Evolutionary conservation across 1,140 invertebrate genomes (phyloP).

Genomic region (Leptinotarsa undecemlineata): DNA sequence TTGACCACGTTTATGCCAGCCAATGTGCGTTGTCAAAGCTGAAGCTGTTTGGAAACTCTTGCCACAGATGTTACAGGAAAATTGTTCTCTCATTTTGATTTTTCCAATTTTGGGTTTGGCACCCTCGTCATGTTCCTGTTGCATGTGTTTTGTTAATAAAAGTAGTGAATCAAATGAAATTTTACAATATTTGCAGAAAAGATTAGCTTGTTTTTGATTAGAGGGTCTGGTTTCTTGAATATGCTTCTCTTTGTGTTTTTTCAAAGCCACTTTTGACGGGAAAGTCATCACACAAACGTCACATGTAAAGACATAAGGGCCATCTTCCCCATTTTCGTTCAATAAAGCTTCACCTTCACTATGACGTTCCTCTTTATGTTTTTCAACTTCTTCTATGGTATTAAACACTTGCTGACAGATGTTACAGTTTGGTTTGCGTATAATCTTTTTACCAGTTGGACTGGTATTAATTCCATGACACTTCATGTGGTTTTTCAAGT

Average conservation of each 20-base stretch:
- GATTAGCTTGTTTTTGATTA: background rate
- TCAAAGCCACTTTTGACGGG: slow-evolving; percentile 39
- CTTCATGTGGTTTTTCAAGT: slow-evolving; percentile 50
- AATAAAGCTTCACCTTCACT: slow-evolving; percentile 29
- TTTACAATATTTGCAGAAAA: slow-evolving; percentile 49
- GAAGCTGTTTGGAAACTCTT: slow-evolving; percentile 42
- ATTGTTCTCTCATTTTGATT: slow-evolving; percentile 20
- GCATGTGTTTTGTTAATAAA: slow-evolving; percentile 40
- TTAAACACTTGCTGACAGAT: slow-evolving; percentile 45
- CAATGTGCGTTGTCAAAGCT: slow-evolving; percentile 47
- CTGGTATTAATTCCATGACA: slow-evolving; percentile 43
- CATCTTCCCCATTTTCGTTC: slow-evolving; percentile 25
- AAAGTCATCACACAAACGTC: slow-evolving; percentile 46
- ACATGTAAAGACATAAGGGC: slow-evolving; percentile 43
- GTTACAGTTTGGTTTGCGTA: slow-evolving; percentile 46
- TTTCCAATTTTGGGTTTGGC: slow-evolving; percentile 33
- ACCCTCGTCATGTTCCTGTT: slow-evolving; percentile 41
- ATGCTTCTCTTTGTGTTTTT: slow-evolving; percentile 47
- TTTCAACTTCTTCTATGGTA: slow-evolving; percentile 38
- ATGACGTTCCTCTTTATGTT: slow-evolving; percentile 44
- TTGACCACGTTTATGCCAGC: slow-evolving; percentile 49
- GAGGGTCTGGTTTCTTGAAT: slow-evolving; percentile 28
- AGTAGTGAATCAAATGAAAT: slow-evolving; percentile 38
- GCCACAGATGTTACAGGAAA: slow-evolving; percentile 42
- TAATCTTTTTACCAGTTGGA: slow-evolving; percentile 29